Percentiles rank a stretch among this genome's conserved stretches.
phyloP scores from a whole-genome alignment of 2,113 vertebrate genomes.

The Apteryx mantelli region DNA sequence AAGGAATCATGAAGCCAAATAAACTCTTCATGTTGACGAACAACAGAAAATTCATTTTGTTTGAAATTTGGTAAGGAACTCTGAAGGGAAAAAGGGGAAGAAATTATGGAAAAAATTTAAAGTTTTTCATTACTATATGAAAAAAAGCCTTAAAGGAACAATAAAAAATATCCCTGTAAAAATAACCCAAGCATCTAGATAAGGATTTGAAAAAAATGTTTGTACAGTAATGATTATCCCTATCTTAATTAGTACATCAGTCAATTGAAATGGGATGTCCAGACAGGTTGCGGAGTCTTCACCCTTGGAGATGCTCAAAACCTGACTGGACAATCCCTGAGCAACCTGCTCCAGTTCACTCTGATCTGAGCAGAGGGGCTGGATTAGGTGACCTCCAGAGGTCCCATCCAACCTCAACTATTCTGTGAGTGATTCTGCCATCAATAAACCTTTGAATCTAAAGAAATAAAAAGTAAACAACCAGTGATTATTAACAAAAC shows the following conservation, averaged over 20 bases:
- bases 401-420: not conserved
- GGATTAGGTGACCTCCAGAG: not conserved
- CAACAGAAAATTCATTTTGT: constrained; percentile 98
- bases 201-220: not conserved
- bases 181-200: not conserved
- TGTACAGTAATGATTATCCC: not conserved
- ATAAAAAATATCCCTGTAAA: not conserved
- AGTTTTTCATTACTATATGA: not conserved
- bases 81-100: constrained; percentile 72
- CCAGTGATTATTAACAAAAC: not conserved
- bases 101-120: not conserved
- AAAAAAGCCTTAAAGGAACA: not conserved
- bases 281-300: not conserved
- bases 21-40: constrained; percentile 97
- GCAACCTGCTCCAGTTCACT: not conserved
- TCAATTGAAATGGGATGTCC: not conserved
- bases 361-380: not conserved
- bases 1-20: constrained; percentile 99
- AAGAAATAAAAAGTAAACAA: not conserved
- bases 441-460: not conserved
- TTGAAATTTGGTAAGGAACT: constrained; percentile 98
- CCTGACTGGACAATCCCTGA: not conserved
- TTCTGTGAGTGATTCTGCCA: not conserved
- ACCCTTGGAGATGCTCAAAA: not conserved
- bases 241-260: not conserved